Conservation (phyloP, 2,888 invertebrate genomes). For the Pimpla rufipes region DNA sequence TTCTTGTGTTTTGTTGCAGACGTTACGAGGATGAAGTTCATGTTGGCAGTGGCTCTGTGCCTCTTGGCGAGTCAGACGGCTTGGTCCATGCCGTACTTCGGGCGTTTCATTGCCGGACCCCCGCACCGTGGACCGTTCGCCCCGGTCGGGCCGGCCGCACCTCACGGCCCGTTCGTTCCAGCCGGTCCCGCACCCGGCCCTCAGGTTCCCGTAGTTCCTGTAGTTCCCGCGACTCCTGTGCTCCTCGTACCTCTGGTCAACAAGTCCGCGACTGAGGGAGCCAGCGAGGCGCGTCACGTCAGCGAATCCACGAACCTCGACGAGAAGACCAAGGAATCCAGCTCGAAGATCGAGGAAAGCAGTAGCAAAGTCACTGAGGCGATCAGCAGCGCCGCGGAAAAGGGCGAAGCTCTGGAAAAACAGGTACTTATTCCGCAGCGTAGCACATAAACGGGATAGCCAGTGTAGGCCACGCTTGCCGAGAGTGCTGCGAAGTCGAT, state of each 20-base stretch:
- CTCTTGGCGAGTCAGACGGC: constrained; percentile 88
- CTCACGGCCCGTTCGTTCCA: background rate
- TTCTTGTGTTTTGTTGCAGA: constrained; percentile 48
- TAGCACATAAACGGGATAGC: background rate
- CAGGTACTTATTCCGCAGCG: constrained; percentile 2
- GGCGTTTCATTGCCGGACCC: background rate
- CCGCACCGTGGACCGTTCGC: background rate
- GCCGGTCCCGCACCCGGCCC: background rate
- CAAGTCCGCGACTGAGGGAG: constrained; percentile 72
- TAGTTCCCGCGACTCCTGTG: background rate
- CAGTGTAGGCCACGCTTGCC: background rate
- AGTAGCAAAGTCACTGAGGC: too few relatives aligned
- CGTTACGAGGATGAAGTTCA: constrained; percentile 85
- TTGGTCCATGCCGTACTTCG: constrained; percentile 85
- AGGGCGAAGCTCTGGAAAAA: background rate
- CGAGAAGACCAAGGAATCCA: background rate
- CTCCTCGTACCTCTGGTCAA: background rate
- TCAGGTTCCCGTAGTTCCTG: background rate
- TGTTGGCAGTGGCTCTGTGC: constrained; percentile 85
- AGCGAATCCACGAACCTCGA: background rate
- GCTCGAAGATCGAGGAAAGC: background rate
- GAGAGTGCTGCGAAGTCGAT: too few relatives aligned
- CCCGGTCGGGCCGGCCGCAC: too few relatives aligned
- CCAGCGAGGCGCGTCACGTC: constrained; percentile 43
- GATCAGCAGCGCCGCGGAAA: background rate